These are phyloP conservation scores for Metopolophium dirhodum DNA, from an alignment of 1,140 invertebrate genomes.

Conservation along the genomic window DNA sequence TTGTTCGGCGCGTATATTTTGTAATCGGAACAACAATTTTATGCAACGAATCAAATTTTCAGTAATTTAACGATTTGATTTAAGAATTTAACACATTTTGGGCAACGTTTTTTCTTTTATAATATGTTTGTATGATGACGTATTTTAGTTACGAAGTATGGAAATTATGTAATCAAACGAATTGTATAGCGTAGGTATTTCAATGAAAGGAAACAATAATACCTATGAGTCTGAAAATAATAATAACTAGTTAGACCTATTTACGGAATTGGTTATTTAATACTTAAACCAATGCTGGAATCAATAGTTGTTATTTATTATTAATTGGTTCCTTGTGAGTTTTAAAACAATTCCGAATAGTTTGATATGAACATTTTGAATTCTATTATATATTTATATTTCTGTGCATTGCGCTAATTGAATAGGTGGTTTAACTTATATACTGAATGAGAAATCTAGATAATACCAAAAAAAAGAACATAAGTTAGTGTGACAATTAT, in stretches of 20 bases:
- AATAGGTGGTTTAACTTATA: background rate
- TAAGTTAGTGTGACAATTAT: background rate
- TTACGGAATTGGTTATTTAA: background rate
- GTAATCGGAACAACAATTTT: background rate
- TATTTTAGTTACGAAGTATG: background rate
- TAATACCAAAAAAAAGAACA: background rate
- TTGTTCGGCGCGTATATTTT: background rate
- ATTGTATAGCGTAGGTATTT: background rate
- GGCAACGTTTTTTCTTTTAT: too few relatives aligned
- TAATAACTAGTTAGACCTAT: background rate
- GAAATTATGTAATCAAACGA: background rate
- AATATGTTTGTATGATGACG: too few relatives aligned
- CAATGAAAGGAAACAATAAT: background rate
- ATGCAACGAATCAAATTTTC: too few relatives aligned
- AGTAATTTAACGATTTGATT: too few relatives aligned
- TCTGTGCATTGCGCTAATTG: background rate
- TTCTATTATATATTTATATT: background rate
- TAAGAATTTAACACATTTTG: too few relatives aligned
- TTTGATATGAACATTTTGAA: background rate
- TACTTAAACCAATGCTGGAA: background rate
- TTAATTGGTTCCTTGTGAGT: background rate
- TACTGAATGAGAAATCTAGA: background rate
- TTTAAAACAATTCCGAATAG: background rate
- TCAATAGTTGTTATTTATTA: constrained; percentile 3
- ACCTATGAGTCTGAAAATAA: background rate